Conservation (phyloP, 30 jellyfish, hydroid and myxozoan genomes). For the Pseudorhiza aurosa region DNA sequence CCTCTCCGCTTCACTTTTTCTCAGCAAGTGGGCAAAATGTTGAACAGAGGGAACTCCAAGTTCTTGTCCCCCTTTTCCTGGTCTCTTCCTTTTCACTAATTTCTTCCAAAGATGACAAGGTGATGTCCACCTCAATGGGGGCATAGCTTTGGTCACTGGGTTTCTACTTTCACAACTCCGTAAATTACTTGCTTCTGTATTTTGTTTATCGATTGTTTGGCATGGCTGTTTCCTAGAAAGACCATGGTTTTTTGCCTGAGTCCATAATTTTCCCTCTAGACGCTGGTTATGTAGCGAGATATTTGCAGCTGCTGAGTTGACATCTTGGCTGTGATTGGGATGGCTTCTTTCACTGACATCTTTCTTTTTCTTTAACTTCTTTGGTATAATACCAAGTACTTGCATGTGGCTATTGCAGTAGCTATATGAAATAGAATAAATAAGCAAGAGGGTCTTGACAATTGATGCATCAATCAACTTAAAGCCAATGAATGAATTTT, state of each 20-base stretch:
- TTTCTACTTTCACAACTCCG: slow-evolving; percentile 13
- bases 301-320: not conserved
- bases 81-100: slow-evolving; percentile 23
- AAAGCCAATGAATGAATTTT: too few relatives aligned
- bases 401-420: slow-evolving; percentile 92
- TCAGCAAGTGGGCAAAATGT: not conserved
- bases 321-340: not conserved
- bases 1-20: slow-evolving; percentile 6
- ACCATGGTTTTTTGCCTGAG: not conserved
- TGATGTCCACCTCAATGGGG: slow-evolving; percentile 63
- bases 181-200: not conserved
- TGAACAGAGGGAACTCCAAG: slow-evolving; percentile 35
- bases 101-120: slow-evolving; percentile 23
- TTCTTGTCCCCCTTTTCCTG: not conserved
- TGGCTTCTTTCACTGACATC: slow-evolving; percentile 16
- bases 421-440: slow-evolving; percentile 11
- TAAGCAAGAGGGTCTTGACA: not conserved
- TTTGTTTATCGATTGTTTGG: not conserved
- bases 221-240: not conserved
- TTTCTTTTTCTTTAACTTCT: slow-evolving; percentile 54
- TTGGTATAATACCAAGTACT: slow-evolving; percentile 89
- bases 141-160: slow-evolving; percentile 21
- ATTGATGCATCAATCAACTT: too few relatives aligned
- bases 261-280: not conserved
- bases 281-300: not conserved